These are phyloP conservation scores for Lycocerus yunnanus DNA, from an alignment of 2,888 invertebrate genomes.

Conservation along the genomic window DNA sequence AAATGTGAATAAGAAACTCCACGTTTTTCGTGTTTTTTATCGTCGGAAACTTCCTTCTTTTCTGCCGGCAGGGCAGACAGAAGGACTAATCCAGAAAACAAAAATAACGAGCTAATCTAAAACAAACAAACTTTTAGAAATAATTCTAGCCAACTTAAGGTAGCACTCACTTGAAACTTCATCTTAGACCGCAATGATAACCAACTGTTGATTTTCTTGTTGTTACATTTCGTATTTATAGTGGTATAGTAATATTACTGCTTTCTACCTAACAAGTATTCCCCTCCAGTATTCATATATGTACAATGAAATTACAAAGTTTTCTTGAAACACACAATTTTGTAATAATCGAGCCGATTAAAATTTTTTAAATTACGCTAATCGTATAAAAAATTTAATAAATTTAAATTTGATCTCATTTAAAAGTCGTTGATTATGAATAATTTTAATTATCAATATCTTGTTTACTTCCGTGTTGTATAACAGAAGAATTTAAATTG, in stretches of 20 bases:
- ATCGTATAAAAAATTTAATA: not conserved
- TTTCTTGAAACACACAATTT: not conserved
- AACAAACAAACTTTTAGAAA: conserved; percentile 21
- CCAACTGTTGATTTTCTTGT: not conserved
- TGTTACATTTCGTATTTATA: not conserved
- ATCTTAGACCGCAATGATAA: conserved; percentile 36
- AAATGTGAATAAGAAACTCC: conserved; percentile 45
- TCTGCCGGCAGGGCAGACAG: conserved; percentile 44
- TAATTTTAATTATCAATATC: not conserved
- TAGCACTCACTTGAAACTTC: conserved; percentile 48
- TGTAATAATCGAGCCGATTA: not conserved
- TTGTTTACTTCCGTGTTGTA: not conserved
- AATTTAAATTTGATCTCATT: not conserved
- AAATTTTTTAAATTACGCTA: not conserved
- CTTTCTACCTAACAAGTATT: not conserved
- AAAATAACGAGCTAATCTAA: conserved; percentile 49
- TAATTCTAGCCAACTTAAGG: not conserved
- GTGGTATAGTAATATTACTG: not conserved
- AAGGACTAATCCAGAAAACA: conserved; percentile 51
- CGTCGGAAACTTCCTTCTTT: conserved; percentile 44
- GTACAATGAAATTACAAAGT: not conserved
- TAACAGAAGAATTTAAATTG: not conserved
- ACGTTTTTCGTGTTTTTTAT: conserved; percentile 48
- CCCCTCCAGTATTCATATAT: not conserved
- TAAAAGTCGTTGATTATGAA: not conserved